phyloP scores from a whole-genome alignment of 2,113 vertebrate species.

The Cebus imitator region DNA sequence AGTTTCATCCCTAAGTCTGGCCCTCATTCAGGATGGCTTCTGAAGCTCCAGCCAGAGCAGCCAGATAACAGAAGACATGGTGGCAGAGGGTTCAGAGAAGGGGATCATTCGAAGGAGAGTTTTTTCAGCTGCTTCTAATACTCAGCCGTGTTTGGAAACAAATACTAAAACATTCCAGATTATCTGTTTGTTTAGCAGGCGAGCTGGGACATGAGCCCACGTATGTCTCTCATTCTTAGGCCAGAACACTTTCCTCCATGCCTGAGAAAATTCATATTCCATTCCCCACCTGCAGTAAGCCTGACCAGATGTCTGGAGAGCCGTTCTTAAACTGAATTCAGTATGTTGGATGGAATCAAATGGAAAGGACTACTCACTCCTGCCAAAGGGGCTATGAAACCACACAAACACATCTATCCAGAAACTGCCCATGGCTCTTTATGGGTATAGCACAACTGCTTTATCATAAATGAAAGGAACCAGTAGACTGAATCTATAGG shows the following conservation, averaged over 20 bases:
- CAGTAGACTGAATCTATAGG: neutral
- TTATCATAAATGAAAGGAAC: neutral
- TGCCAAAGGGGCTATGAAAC: neutral
- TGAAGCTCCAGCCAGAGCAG: neutral
- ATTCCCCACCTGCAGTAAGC: neutral
- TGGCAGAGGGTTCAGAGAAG: neutral
- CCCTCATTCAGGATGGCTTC: neutral
- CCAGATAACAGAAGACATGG: neutral
- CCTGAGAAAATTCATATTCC: neutral
- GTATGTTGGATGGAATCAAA: neutral
- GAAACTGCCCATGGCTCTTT: neutral
- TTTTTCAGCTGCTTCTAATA: neutral
- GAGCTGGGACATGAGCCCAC: neutral
- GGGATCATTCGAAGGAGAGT: neutral
- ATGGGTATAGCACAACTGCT: neutral
- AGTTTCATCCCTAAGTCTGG: neutral
- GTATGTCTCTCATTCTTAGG: neutral
- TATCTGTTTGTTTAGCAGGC: neutral
- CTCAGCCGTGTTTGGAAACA: neutral
- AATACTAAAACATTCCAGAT: neutral
- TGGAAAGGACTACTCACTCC: neutral
- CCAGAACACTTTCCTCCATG: neutral
- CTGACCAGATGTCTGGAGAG: neutral
- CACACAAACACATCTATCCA: neutral
- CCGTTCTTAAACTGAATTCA: neutral